These are phyloP conservation scores for Philantomba maxwellii DNA, from an alignment of 2,113 vertebrate species.

Conservation along the genomic window DNA sequence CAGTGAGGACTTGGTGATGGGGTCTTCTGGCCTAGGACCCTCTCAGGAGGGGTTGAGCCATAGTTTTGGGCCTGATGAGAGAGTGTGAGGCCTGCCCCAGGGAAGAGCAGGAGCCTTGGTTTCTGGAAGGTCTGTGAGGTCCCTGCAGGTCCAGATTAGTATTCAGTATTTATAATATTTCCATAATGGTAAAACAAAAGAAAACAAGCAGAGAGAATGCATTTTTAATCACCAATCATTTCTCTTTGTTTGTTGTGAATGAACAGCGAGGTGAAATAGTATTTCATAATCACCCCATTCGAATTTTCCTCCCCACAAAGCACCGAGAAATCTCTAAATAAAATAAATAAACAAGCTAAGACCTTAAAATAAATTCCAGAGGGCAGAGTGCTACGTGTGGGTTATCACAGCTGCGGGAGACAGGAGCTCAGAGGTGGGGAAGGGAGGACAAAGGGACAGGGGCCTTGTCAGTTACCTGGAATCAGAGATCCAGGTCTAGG, in stretches of 20 bases:
- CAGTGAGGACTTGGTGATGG: rapidly evolving
- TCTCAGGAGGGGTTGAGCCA: neutral
- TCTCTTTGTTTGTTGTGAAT: conserved; percentile 89
- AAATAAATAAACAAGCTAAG: conserved; percentile 84
- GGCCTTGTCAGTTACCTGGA: neutral
- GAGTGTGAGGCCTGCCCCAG: neutral
- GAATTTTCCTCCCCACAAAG: conserved; percentile 80
- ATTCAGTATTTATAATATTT: conserved; percentile 88
- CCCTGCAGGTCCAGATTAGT: conserved; percentile 83
- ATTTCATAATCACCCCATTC: conserved; percentile 85
- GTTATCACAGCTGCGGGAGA: conserved; percentile 70
- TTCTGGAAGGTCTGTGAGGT: conserved; percentile 81
- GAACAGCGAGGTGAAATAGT: conserved; percentile 83
- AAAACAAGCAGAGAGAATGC: conserved; percentile 87
- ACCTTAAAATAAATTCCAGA: conserved; percentile 81
- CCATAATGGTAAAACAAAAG: conserved; percentile 90
- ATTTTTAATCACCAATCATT: conserved; percentile 91
- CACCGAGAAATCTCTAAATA: conserved; percentile 77
- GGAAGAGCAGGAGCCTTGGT: conserved; percentile 63
- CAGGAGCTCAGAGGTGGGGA: conserved; percentile 45
- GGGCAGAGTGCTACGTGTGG: conserved; percentile 78
- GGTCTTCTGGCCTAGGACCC: neutral
- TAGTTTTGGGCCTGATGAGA: neutral
- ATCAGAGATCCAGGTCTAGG: neutral
- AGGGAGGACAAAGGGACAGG: conserved; percentile 46